Evolutionary conservation across 2,113 vertebrate species (phyloP).

Genomic region (Chelonoidis abingdonii): DNA sequence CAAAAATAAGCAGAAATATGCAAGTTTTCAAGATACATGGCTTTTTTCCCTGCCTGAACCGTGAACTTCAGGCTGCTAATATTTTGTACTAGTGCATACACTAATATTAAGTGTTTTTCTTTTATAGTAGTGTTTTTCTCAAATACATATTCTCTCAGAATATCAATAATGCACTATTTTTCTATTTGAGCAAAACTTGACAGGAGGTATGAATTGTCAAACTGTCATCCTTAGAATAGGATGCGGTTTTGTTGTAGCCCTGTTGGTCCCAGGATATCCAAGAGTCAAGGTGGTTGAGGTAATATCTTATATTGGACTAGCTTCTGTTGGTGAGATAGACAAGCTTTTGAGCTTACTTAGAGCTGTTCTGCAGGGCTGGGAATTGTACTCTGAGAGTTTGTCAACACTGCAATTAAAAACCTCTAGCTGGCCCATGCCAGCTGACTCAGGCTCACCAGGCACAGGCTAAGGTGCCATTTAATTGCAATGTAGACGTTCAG

Average conservation of each 20-base stretch:
- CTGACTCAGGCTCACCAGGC: background rate
- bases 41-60: background rate
- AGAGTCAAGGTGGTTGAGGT: background rate
- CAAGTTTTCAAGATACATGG: background rate
- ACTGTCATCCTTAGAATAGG: background rate
- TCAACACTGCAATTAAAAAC: background rate
- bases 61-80: background rate
- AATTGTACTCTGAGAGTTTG: background rate
- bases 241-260: background rate
- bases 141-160: background rate
- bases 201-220: background rate
- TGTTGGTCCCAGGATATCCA: background rate
- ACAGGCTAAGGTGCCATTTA: background rate
- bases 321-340: background rate
- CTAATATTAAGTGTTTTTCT: background rate
- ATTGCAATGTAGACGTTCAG: background rate
- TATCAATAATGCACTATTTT: background rate
- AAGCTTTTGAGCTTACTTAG: background rate
- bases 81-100: background rate
- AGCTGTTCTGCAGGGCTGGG: background rate
- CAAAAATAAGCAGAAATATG: background rate
- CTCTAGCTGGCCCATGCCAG: background rate
- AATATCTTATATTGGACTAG: background rate
- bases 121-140: background rate
- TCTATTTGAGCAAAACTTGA: background rate